phyloP scores from a whole-genome alignment of 2,888 invertebrate species.

The Eupithecia pulchellata region DNA sequence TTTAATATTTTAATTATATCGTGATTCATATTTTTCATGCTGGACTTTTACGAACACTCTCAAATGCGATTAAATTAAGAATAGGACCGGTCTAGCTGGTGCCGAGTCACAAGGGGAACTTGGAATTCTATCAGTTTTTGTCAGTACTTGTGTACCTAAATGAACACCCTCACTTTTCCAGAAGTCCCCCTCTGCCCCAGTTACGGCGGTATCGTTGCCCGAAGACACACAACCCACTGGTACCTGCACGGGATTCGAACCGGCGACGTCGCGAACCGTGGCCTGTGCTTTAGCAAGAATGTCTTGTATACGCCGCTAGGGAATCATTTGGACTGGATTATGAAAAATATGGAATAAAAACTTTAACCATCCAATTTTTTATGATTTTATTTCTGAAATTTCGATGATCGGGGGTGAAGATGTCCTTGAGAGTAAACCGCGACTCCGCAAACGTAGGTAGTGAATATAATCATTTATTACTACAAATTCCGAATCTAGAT shows the following conservation, averaged over 20 bases:
- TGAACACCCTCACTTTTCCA: conserved; percentile 47
- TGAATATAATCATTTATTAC: too few relatives aligned
- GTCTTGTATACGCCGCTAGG: conserved; percentile 62
- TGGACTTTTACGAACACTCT: too few relatives aligned
- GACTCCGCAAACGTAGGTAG: background rate
- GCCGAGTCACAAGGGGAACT: too few relatives aligned
- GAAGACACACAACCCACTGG: conserved; percentile 54
- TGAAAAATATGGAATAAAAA: conserved; percentile 37
- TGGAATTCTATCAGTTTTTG: too few relatives aligned
- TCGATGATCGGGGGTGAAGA: background rate
- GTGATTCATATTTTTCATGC: too few relatives aligned
- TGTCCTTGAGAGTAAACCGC: background rate
- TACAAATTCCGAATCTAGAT: too few relatives aligned
- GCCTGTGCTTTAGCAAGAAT: conserved; percentile 63
- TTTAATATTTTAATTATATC: too few relatives aligned
- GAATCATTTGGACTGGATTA: conserved; percentile 54
- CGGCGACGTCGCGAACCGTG: conserved; percentile 57
- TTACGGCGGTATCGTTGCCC: conserved; percentile 67
- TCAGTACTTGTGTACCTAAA: too few relatives aligned
- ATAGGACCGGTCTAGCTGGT: too few relatives aligned
- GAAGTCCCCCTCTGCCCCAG: conserved; percentile 72
- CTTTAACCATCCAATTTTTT: background rate
- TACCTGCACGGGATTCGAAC: conserved; percentile 63
- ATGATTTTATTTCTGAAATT: background rate
- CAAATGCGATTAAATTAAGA: too few relatives aligned